Base-by-base conservation (phyloP, 35 echinoderm and acorn worm genomes). In the Apostichopus californicus region DNA sequence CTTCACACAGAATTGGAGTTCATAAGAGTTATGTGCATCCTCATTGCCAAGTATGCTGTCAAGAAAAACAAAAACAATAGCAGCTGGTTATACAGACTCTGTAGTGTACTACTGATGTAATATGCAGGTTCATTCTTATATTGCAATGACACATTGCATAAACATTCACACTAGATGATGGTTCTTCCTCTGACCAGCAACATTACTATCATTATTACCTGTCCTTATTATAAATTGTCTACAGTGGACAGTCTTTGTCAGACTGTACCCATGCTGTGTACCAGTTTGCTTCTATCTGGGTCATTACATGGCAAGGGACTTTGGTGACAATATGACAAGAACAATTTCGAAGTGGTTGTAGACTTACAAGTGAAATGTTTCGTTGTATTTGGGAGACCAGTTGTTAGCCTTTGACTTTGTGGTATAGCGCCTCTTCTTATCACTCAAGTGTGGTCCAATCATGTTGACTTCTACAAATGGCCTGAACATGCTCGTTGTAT, bases 291-390 rank as follows among this genome's bases (percentile, higher is more conserved):
- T 1, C 24, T 25, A 25, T 25, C 1, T 25, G 24, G 24, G 24
- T 25, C 24, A 25, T 25, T 25, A 25, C 24, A 25, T 25, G 24
- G 24, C 24, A 25, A 25, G 24, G 24, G 34, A 46, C 2, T 3
- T 46, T 4, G 34, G 34, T 46, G 34, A 46, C 34, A 46, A 46
- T 46, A 46, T 46, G 34, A 46, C 34, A 46, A 46, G 34, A 46
- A 46, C 34, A 46, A 46, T 46, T 46, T 46, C 34, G 1, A 46
- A 46, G 34, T 46, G 34, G 34, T 46, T 46, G 34, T 75, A 18
- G 68, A 99, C 97, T 99, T 91, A 99, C 97, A 99, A 99, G 54
- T 99, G 97, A 92, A 98, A 99, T 80, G 97, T 99, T 83, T 99
- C 97, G 72, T 99, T 99, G 95, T 96, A 99, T 83, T 99, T 99